Evolutionary conservation across 2,888 invertebrate genomes (phyloP).

Genomic region (Petrolisthes cinctipes): DNA sequence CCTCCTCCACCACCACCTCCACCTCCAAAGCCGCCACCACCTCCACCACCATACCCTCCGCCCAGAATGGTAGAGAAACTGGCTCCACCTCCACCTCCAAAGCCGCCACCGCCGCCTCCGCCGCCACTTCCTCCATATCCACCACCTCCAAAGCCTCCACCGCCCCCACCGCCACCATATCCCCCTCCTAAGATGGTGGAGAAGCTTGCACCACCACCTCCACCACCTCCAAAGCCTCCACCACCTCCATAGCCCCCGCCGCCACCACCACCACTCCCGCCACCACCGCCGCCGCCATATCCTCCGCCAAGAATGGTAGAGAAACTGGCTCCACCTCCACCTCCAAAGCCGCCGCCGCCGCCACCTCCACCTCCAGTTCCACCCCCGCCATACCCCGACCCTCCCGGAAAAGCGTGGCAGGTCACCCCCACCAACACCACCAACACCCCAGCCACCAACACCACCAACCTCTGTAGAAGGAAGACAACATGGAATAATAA

Average conservation of each 20-base stretch:
- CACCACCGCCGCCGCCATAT: neutral
- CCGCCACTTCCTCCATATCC: neutral
- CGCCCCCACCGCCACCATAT: neutral
- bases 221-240: neutral
- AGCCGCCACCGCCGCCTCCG: neutral
- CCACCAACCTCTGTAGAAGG: conserved; percentile 10
- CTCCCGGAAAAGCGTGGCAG: conserved; percentile 15
- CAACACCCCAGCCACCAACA: neutral
- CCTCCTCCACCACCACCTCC: neutral
- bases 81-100: neutral
- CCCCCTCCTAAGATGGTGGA: neutral
- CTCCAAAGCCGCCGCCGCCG: neutral
- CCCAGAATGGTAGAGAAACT: too few species aligned
- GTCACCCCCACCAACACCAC: neutral
- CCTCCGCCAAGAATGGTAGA: neutral
- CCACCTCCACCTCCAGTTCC: conserved; percentile 13
- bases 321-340: conserved; percentile 5
- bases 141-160: neutral
- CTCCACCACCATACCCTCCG: neutral
- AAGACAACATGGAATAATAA: neutral
- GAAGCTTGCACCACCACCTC: neutral
- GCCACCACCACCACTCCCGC: conserved; percentile 2
- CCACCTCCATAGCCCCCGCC: neutral
- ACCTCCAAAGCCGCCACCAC: neutral
- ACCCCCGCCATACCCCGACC: neutral